Base-by-base conservation (phyloP, 2,113 vertebrate genomes). In the Mirounga angustirostris region DNA sequence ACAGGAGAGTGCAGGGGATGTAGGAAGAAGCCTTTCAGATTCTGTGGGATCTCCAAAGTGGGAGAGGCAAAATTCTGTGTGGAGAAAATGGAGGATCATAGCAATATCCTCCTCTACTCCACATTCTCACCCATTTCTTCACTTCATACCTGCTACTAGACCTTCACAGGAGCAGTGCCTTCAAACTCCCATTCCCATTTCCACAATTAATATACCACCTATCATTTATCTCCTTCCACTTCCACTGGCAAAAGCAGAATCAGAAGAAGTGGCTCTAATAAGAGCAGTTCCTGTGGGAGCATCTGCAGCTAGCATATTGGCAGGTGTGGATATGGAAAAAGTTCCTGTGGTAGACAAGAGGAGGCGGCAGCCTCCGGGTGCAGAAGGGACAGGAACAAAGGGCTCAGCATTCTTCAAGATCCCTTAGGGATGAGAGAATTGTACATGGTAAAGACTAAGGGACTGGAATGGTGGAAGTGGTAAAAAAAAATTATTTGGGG, bases 171-270 rank as follows among this genome's bases (percentile, higher is more conserved):
- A 91, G 50, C 52, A 88, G 26, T 69, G 21, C 1, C 26, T 89
- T 92, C 36, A 94, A 89, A 63, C 5, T 84, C 63, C n/a, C 16
- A 59, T 89, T 84, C 16, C 30, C 30, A 76, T 89, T 81, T 94
- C 28, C 28, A 73, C 4, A 63, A 3, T 96, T 73, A 79, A 24
- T 54, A 78, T 18, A 50, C 16, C 30, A 58, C 50, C 14, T 95
- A 63, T 89, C 21, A 54, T 76, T 63, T 97, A 63, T 59, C 59
- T 14, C 40, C 24, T 90, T 82, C 21, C n/a, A 96, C 13, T 65
- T 14, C 58, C 43, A 93, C 8, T 71, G 82, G 15, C n/a, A 81
- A 94, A 91, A 96, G 9, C 21, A 89, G 33, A 61, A 80, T 84
- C 56, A 94, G 84, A 92, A 21, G 26, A 40, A 91, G 69, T 26